A percentile compares a stretch with the other conserved stretches of the same genome.
phyloP scores from a whole-genome alignment of 2,797 vertebrate species.

The Vespertilio murinus region DNA sequence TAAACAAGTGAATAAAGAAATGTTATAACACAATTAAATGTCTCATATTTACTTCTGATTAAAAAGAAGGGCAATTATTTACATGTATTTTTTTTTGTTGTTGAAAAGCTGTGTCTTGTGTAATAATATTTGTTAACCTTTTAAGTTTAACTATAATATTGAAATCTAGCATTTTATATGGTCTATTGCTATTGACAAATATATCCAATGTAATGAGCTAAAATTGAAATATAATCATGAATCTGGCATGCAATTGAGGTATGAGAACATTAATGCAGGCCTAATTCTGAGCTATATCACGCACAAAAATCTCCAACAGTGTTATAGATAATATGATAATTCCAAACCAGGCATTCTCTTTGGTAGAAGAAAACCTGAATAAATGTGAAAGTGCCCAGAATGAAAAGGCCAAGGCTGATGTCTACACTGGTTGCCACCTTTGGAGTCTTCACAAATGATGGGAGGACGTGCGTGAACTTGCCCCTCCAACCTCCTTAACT shows the following conservation, averaged over 20 bases:
- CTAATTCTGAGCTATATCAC: neutral
- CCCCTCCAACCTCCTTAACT: neutral
- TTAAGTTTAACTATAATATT: slow-evolving; percentile 48
- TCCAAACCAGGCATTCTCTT: neutral
- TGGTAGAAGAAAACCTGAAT: neutral
- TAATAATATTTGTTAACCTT: neutral
- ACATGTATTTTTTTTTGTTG: neutral
- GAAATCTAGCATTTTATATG: slow-evolving; percentile 16
- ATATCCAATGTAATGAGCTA: slow-evolving; percentile 36
- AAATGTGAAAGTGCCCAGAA: neutral
- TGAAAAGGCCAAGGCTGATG: neutral
- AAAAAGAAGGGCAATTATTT: neutral
- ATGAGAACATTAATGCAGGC: neutral
- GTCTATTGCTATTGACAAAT: slow-evolving; percentile 21
- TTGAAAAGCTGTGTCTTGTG: neutral
- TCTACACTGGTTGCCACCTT: neutral
- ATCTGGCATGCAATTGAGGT: neutral
- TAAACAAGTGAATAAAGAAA: neutral
- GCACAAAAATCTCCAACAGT: neutral
- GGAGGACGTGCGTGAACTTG: neutral
- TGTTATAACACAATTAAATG: neutral
- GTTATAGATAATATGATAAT: neutral
- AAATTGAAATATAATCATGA: slow-evolving; percentile 20
- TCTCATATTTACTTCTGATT: neutral
- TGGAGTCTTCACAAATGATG: neutral